These are phyloP conservation scores for Etheostoma cragini DNA, from an alignment of 2,113 vertebrate species.

Conservation along the genomic window DNA sequence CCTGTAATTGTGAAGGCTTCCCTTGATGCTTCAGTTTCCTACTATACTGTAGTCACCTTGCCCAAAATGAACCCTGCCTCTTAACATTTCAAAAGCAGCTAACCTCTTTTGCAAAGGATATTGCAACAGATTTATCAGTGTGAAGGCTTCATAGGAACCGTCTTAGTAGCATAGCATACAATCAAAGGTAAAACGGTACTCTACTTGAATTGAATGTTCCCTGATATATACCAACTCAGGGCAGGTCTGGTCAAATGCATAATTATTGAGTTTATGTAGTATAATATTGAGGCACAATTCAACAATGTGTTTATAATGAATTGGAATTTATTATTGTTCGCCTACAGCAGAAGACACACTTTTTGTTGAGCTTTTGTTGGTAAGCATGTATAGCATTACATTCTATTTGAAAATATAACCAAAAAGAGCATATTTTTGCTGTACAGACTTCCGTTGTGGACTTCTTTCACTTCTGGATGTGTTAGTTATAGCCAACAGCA, in stretches of 20 bases:
- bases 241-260: not conserved
- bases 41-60: not conserved
- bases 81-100: not conserved
- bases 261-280: not conserved
- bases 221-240: not conserved
- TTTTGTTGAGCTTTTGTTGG: not conserved
- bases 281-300: not conserved
- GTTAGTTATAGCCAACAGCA: not conserved
- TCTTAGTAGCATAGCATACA: not conserved
- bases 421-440: not conserved
- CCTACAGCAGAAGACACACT: not conserved
- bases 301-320: not conserved
- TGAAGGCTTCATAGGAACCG: not conserved
- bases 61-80: not conserved
- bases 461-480: slow-evolving; percentile 13
- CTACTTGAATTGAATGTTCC: not conserved
- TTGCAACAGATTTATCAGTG: not conserved
- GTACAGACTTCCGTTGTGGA: not conserved
- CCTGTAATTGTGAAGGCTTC: not conserved
- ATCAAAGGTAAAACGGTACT: not conserved
- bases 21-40: not conserved
- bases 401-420: not conserved
- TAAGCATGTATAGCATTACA: not conserved
- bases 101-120: not conserved
- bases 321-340: not conserved